Evolutionary conservation across 2,888 invertebrate species (phyloP), one percentile per base, ranked within the genome.

Genomic region (Drosophila cognata): DNA sequence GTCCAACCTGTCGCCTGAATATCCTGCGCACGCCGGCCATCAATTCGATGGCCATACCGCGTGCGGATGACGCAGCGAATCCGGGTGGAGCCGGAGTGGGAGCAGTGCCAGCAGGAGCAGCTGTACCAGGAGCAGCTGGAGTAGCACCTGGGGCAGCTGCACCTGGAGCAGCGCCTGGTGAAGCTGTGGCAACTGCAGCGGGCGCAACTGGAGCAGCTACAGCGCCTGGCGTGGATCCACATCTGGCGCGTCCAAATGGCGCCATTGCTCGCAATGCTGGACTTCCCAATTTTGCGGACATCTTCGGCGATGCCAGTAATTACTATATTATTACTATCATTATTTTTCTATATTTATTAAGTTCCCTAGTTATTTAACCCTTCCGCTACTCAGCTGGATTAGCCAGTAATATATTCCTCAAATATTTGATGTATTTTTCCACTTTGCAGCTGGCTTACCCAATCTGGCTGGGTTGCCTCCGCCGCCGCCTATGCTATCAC

Each of bases 1-100:
- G 99, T 92, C 99, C 99, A 1, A 99, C 99, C 6, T 99, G 99
- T 92, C 95, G 99, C 18, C 94, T 99, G 78, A 99, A 99, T 94
- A 98, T 95, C 88, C 91, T 95, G 82, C 94, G 95, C 7, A 94
- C 94, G 62, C 94, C 92, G n/a, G 78, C 90, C 65, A 63, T 90
- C 28, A 90, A 91, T 79, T 77, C 88, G n/a, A 82, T 89, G 5
- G 86, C 89, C 2, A 77, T 92, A 55, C 86, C 87, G 2, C 81
- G 92, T 7, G 77, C 70, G 10, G 76, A 56, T 0, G 87, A 89
- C 31, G 74, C 70, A 6, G 82, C 71, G 10, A 79, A 66, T 0
- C 79, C 78, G 10, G 79, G 61, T 31, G 81, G 63, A 25, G 77
- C 68, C 21, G 53, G 35, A n/a, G 66, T 53, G 10, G 67, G 73